Conservation (phyloP, 1,140 invertebrate species). For the Homarus americanus region DNA sequence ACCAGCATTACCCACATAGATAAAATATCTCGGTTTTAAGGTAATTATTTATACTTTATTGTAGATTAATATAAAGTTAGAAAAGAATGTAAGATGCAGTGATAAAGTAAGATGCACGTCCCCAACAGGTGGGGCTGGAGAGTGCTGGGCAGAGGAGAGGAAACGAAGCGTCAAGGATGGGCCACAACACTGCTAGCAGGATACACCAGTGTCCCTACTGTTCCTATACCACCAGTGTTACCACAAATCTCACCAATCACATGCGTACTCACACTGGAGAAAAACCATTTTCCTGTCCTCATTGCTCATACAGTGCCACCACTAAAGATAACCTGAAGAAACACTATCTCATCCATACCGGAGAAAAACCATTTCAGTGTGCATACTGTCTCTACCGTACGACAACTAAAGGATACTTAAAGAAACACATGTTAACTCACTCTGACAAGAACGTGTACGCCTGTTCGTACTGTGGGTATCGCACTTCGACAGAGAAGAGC, state of each 20-base stretch:
- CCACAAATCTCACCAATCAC: slow-evolving; percentile 46
- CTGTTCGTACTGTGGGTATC: slow-evolving; percentile 25
- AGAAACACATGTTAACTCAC: slow-evolving; percentile 43
- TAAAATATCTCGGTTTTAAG: not conserved
- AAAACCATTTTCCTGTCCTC: slow-evolving; percentile 46
- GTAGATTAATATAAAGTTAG: not conserved
- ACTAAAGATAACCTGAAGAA: slow-evolving; percentile 57
- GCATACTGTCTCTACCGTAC: slow-evolving; percentile 30
- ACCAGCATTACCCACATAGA: not conserved
- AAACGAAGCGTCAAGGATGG: not conserved
- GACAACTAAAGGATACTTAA: slow-evolving; percentile 42
- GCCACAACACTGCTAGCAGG: slow-evolving; percentile 18
- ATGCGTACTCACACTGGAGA: slow-evolving; percentile 56
- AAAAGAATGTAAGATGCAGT: not conserved
- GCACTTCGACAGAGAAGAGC: not conserved
- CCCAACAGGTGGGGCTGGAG: slow-evolving; percentile 51
- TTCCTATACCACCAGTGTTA: slow-evolving; percentile 33
- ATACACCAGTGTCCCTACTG: slow-evolving; percentile 47
- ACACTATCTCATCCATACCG: slow-evolving; percentile 44
- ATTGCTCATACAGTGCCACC: slow-evolving; percentile 47
- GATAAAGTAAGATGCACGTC: slow-evolving; percentile 33
- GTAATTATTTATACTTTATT: not conserved
- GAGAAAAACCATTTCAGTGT: slow-evolving; percentile 44
- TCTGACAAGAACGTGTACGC: not conserved
- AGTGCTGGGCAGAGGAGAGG: slow-evolving; percentile 24